These are phyloP conservation scores for Caiman crocodilus DNA, from an alignment of 2,797 vertebrate genomes.

Conservation along the genomic window DNA sequence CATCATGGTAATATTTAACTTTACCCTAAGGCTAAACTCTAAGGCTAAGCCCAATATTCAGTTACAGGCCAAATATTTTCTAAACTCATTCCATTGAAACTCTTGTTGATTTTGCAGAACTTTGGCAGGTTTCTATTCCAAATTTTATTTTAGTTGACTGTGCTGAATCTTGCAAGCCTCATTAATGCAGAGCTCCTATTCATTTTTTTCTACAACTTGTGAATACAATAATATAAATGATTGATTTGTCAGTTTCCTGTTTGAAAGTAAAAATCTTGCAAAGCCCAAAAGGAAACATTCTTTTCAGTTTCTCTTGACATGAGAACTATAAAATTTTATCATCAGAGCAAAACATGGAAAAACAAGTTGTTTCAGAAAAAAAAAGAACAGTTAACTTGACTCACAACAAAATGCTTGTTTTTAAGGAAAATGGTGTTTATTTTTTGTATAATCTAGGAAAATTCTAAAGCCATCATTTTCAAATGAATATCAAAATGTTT, in stretches of 20 bases:
- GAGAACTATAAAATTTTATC: accelerated
- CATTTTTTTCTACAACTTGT: background rate
- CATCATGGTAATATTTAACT: no score
- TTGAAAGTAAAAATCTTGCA: background rate
- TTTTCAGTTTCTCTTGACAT: background rate
- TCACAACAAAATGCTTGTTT: background rate
- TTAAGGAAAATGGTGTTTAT: background rate
- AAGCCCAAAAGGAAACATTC: background rate
- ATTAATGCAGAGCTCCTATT: background rate
- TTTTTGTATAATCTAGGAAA: no score
- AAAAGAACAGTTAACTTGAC: background rate
- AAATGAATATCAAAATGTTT: no score
- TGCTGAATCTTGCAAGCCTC: background rate
- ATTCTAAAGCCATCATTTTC: no score
- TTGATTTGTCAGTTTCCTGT: accelerated
- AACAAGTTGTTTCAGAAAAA: background rate
- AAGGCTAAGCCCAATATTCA: background rate
- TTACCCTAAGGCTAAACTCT: background rate
- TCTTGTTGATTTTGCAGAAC: background rate
- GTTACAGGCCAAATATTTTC: background rate
- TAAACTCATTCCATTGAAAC: background rate
- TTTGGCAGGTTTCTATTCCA: background rate
- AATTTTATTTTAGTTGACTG: background rate
- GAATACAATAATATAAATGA: background rate
- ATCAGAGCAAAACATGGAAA: background rate